A percentile compares a stretch with the other conserved stretches of the same genome.
Evolutionary conservation across 2,888 invertebrate species (phyloP).

Genomic region (Machimus rusticus): DNA sequence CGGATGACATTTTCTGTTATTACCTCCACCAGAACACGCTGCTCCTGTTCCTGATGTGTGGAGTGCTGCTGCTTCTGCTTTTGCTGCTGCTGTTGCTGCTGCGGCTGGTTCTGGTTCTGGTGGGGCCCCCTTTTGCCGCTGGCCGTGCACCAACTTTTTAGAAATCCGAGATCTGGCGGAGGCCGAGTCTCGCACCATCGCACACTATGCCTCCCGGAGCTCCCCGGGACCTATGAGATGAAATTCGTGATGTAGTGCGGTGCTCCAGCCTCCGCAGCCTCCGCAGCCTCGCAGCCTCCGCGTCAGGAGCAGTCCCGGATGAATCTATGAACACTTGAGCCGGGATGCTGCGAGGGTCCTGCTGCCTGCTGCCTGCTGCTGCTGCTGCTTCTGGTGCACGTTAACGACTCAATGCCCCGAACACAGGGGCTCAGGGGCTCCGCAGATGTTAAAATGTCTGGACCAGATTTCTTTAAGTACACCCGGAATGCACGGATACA

Average conservation of each 20-base stretch:
- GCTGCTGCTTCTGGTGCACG: neutral
- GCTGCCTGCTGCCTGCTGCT: neutral
- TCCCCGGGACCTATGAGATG: neutral
- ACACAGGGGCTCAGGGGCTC: neutral
- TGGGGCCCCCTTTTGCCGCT: neutral
- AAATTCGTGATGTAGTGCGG: slow-evolving; percentile 27
- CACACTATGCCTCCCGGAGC: neutral
- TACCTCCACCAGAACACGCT: slow-evolving; percentile 44
- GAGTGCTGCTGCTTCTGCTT: too few species aligned
- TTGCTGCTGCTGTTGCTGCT: too few species aligned
- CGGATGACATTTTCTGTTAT: slow-evolving; percentile 46
- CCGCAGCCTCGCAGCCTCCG: slow-evolving; percentile 30
- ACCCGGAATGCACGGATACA: neutral
- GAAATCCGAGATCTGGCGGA: neutral
- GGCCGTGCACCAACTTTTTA: slow-evolving; percentile 21
- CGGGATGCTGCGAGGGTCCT: neutral
- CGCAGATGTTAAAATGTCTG: slow-evolving; percentile 29
- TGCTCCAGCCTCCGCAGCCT: slow-evolving; percentile 23
- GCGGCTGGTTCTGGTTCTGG: too few species aligned
- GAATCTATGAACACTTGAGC: slow-evolving; percentile 21
- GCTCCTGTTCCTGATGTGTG: slow-evolving; percentile 4
- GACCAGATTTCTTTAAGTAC: slow-evolving; percentile 37
- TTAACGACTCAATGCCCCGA: slow-evolving; percentile 4
- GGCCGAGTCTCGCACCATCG: neutral
- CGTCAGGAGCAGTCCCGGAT: neutral